These are phyloP conservation scores for Chorisops tibialis DNA, from an alignment of 2,888 invertebrate species.

Conservation along the genomic window DNA sequence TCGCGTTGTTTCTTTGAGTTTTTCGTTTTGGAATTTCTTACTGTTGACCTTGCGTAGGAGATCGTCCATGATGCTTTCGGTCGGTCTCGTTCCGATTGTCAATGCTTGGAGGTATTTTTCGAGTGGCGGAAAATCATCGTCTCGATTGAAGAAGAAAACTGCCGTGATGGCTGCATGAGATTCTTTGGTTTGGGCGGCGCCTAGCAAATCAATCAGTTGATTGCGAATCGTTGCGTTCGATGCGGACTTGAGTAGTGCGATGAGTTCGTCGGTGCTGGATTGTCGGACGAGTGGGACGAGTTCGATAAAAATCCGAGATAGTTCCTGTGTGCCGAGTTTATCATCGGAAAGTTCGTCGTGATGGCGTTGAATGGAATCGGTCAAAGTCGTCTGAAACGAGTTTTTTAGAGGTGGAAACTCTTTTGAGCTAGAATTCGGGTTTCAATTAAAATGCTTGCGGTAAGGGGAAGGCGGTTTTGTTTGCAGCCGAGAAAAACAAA, in stretches of 20 bases:
- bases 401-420: too few species aligned
- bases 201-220: conserved; percentile 68
- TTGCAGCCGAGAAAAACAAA: too few species aligned
- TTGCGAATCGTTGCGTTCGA: conserved; percentile 46
- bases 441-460: too few species aligned
- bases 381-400: too few species aligned
- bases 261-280: conserved; percentile 57
- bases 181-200: conserved; percentile 65
- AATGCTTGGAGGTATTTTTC: conserved; percentile 74
- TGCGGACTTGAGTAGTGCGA: conserved; percentile 52
- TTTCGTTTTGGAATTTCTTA: conserved; percentile 55
- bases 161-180: conserved; percentile 68
- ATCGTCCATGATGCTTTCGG: conserved; percentile 53
- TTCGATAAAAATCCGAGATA: conserved; percentile 64
- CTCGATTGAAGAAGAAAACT: conserved; percentile 56
- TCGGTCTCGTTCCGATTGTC: conserved; percentile 65
- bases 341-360: conserved; percentile 39
- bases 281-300: conserved; percentile 61
- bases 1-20: conserved; percentile 65
- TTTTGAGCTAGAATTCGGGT: too few species aligned
- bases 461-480: too few species aligned
- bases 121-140: conserved; percentile 55
- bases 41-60: conserved; percentile 40
- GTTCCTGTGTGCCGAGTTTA: conserved; percentile 60
- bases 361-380: not conserved